Evolutionary conservation across 1,140 invertebrate species (phyloP), one percentile per base, ranked within the genome.

Genomic region (Neotoxoptera formosana): DNA sequence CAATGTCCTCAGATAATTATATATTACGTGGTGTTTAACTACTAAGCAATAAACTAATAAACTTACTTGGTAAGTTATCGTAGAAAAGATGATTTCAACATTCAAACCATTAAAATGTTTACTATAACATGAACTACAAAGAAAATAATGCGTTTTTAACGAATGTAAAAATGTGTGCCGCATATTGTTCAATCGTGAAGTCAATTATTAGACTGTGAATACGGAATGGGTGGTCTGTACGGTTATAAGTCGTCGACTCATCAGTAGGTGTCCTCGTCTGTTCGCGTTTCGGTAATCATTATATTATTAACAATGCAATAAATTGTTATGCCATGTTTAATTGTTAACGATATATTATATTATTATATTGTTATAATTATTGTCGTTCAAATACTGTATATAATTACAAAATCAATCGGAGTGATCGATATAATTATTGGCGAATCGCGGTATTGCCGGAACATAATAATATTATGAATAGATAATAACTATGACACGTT

Each of bases 231-330:
- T 89, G 88, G 88, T 89, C 88, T 89, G 9, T 53, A 53, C 51
- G 88, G 88, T 56, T 56, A 34, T 41, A 56, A 56, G 88, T 56
- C 34, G 88, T 89, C 88, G 88, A 86, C 84, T 89, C 88, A 56
- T 89, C 51, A 48, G 30, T 45, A 53, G 48, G 34, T 89, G 34
- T 89, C 48, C n/a, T 36, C 88, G 48, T 89, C 41, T 56, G 51
- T 89, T 89, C 88, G 41, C 23, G 88, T 89, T 25, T 56, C 34
- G 88, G 51, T 25, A 41, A 89, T 56, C 34, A 89, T 89, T 89
- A 87, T 53, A 53, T 53, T 53, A 86, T 45, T 86, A 48, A 30
- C 41, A 30, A 86, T n/a, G n/a, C n/a, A n/a, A n/a, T n/a, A 76
- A 34, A 76, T 76, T 76, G n/a, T 34, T 76, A n/a, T 76, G 30